A percentile compares a stretch with the other conserved stretches of the same genome.
phyloP scores from a whole-genome alignment of 2,113 vertebrate genomes.

The Trinectes maculatus region DNA sequence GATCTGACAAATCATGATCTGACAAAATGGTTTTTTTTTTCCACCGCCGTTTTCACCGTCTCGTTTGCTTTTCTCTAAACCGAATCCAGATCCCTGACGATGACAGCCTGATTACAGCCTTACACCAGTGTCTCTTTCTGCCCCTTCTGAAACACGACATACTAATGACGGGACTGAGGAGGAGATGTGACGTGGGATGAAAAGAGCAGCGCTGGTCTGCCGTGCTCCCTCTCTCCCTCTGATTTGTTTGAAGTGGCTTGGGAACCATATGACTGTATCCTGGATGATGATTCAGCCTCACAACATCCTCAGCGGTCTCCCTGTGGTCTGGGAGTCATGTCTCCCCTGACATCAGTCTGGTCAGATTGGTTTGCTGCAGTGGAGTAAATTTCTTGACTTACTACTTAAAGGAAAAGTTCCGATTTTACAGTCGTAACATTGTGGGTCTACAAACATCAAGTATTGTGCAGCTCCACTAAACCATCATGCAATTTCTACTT shows the following conservation, averaged over 20 bases:
- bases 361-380: conserved; percentile 31
- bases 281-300: conserved; percentile 48
- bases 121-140: conserved; percentile 23
- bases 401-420: background rate
- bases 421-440: too few relatives aligned
- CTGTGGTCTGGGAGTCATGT: conserved; percentile 44
- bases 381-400: conserved; percentile 22
- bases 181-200: conserved; percentile 44
- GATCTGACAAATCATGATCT: background rate
- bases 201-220: conserved; percentile 24
- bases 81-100: background rate
- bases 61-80: conserved; percentile 28
- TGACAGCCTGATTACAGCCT: conserved; percentile 63
- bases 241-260: conserved; percentile 47
- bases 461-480: too few relatives aligned
- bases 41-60: conserved; percentile 10
- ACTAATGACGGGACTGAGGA: conserved; percentile 40
- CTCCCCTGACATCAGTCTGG: conserved; percentile 24
- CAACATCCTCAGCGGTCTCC: conserved; percentile 31
- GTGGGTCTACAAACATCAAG: too few relatives aligned
- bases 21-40: conserved; percentile 8
- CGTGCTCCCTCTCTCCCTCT: conserved; percentile 1
- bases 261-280: conserved; percentile 15
- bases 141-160: background rate
- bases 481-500: too few relatives aligned